A percentile compares a stretch with the other conserved stretches of the same genome.
These are phyloP conservation scores for Rotaria macrura DNA, from an alignment of 2,888 invertebrate genomes.

Conservation along the genomic window DNA sequence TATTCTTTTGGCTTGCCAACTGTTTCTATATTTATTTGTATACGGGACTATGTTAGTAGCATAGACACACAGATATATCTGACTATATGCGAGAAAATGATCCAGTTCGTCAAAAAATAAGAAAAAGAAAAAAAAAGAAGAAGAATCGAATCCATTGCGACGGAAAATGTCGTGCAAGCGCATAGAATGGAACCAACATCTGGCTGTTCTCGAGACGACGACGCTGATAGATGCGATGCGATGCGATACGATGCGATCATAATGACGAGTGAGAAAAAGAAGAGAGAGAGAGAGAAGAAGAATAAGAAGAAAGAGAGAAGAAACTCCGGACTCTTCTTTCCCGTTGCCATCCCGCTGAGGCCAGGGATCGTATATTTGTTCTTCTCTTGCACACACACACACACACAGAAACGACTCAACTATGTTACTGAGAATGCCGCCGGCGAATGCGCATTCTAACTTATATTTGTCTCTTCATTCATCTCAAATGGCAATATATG, in stretches of 20 bases:
- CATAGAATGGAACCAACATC: not conserved
- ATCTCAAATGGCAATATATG: not conserved
- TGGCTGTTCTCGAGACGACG: not conserved
- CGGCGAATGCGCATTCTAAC: not conserved
- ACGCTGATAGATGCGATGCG: not conserved
- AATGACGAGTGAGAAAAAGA: constrained; percentile 7
- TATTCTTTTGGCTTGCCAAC: not conserved
- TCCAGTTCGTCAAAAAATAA: not conserved
- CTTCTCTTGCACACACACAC: not conserved
- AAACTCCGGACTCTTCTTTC: not conserved
- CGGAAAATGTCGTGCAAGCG: not conserved
- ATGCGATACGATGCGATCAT: constrained; percentile 6
- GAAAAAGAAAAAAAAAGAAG: not conserved
- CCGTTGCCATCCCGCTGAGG: not conserved
- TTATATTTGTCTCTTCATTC: not conserved
- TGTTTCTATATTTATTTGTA: not conserved
- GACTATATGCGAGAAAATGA: not conserved
- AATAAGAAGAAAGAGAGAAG: not conserved
- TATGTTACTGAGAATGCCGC: not conserved
- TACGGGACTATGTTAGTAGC: not conserved
- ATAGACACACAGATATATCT: not conserved
- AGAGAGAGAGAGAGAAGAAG: not conserved
- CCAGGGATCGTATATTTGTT: not conserved
- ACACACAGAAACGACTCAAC: not conserved
- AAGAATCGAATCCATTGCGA: not conserved